These are phyloP conservation scores for Acrobasis consociella DNA, from an alignment of 2,888 invertebrate genomes.

Conservation along the genomic window DNA sequence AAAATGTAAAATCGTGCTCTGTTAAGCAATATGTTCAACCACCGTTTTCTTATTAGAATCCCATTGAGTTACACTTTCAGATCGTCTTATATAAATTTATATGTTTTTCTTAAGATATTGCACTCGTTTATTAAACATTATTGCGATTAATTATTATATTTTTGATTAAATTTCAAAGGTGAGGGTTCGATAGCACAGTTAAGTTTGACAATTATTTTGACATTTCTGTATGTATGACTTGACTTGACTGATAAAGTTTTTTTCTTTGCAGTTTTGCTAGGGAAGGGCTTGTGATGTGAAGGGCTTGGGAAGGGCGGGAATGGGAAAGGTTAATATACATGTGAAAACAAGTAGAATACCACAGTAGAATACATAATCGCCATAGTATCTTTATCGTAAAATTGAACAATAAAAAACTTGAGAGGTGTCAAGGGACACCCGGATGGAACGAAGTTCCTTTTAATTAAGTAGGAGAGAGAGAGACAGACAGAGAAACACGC, in stretches of 20 bases:
- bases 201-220: conserved; percentile 18
- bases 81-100: conserved; percentile 26
- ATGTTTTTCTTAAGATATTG: conserved; percentile 36
- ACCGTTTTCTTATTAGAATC: conserved; percentile 45
- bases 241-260: background rate
- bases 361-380: no score
- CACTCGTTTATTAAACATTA: conserved; percentile 42
- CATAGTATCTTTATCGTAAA: no score
- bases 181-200: conserved; percentile 19
- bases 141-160: conserved; percentile 38
- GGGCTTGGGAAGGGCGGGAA: background rate
- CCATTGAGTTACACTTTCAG: conserved; percentile 30
- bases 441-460: no score
- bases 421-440: no score
- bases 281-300: no score
- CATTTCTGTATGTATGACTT: background rate
- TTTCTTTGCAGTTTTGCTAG: background rate
- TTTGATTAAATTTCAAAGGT: conserved; percentile 29
- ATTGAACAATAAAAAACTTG: no score
- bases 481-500: no score
- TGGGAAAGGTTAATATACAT: no score
- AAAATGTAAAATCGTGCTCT: conserved; percentile 38
- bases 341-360: no score
- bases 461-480: no score
- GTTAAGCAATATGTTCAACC: conserved; percentile 28